phyloP scores from a whole-genome alignment of 1,140 invertebrate species.

The Stegodyphus dumicola region DNA sequence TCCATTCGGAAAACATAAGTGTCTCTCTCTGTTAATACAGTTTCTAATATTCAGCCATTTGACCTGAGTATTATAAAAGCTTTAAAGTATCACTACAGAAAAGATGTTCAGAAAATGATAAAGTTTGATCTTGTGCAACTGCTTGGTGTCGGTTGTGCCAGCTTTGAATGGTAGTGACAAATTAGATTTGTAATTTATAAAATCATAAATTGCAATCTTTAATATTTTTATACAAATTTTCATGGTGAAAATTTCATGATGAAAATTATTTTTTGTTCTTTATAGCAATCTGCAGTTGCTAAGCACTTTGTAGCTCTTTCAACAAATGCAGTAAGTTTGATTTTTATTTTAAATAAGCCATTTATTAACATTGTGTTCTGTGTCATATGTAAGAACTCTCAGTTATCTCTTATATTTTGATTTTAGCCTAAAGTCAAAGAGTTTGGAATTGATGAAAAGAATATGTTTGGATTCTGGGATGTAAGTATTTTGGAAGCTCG shows the following conservation, averaged over 20 bases:
- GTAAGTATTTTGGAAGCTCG: constrained; percentile 66
- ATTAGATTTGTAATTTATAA: too few species aligned
- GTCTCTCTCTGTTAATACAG: too few species aligned
- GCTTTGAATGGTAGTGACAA: too few species aligned
- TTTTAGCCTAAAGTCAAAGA: constrained; percentile 84
- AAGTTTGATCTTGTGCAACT: too few species aligned
- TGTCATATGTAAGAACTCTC: neutral
- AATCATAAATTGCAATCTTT: constrained; percentile 8
- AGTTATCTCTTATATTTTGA: constrained; percentile 1
- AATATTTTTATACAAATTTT: too few species aligned
- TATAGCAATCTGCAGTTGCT: constrained; percentile 83
- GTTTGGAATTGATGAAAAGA: constrained; percentile 96
- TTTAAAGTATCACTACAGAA: too few species aligned
- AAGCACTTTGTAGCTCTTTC: constrained; percentile 99
- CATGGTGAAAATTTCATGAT: too few species aligned
- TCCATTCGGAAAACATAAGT: too few species aligned
- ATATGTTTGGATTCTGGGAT: constrained; percentile 99
- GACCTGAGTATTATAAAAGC: too few species aligned
- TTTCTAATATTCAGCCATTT: too few species aligned
- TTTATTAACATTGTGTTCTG: neutral
- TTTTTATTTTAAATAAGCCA: neutral
- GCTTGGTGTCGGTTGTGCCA: too few species aligned
- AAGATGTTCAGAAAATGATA: too few species aligned
- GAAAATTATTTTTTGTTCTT: constrained; percentile 1
- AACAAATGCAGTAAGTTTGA: constrained; percentile 80